phyloP scores from a whole-genome alignment of 1,140 invertebrate genomes.

The Sycophaga agraensis region DNA sequence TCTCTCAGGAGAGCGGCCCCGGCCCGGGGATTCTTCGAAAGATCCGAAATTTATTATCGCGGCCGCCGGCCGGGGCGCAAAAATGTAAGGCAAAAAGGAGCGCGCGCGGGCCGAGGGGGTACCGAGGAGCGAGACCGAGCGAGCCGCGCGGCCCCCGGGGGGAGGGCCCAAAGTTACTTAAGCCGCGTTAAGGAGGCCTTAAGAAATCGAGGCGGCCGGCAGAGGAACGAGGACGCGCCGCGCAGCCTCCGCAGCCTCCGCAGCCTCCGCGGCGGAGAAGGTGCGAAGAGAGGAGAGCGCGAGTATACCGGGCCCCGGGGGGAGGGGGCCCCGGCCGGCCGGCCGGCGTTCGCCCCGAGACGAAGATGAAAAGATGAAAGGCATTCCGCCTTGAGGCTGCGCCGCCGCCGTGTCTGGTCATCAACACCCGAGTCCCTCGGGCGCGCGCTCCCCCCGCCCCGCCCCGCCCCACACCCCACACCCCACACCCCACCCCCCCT shows the following conservation, averaged over 20 bases:
- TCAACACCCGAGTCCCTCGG: slow-evolving; percentile 41
- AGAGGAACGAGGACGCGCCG: background rate
- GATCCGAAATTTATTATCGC: slow-evolving; percentile 27
- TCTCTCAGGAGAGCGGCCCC: too few relatives aligned
- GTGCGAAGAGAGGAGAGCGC: slow-evolving; percentile 19
- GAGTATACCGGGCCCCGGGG: background rate
- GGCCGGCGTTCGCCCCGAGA: slow-evolving; percentile 12
- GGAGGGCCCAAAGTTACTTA: slow-evolving; percentile 24
- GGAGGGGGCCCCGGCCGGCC: background rate
- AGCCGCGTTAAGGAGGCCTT: slow-evolving; percentile 26
- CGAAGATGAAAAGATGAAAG: slow-evolving; percentile 45
- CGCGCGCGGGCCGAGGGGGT: background rate
- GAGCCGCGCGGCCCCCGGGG: background rate
- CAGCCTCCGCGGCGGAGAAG: slow-evolving; percentile 22
- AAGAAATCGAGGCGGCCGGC: slow-evolving; percentile 10
- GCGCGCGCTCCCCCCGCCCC: slow-evolving; percentile 5
- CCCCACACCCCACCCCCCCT: background rate
- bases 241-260: too few relatives aligned
- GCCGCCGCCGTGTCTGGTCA: slow-evolving; percentile 44
- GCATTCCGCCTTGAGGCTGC: slow-evolving; percentile 39
- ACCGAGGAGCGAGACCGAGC: background rate
- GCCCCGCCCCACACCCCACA: background rate
- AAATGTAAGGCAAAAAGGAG: slow-evolving; percentile 9
- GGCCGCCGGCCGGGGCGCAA: background rate
- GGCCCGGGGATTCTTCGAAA: slow-evolving; percentile 7